These are phyloP conservation scores for Carassius gibelio DNA, from an alignment of 2,113 vertebrate genomes.

Conservation along the genomic window DNA sequence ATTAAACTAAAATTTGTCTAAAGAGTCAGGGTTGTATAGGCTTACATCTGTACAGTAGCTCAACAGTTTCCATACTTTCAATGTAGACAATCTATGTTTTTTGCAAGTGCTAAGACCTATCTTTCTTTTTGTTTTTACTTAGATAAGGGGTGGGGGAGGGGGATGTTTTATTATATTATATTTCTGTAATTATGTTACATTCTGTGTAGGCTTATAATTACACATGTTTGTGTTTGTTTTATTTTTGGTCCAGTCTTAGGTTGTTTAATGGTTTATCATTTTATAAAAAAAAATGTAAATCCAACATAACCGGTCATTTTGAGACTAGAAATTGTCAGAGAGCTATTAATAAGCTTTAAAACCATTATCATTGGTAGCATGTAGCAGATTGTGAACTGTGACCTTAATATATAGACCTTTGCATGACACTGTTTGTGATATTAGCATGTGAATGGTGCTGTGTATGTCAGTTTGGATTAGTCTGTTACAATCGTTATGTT, in stretches of 20 bases:
- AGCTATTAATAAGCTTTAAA: not conserved
- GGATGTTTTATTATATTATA: no score
- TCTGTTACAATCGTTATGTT: slow-evolving; percentile 31
- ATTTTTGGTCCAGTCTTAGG: no score
- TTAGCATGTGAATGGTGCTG: slow-evolving; percentile 3
- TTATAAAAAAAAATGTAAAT: not conserved
- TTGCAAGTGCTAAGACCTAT: no score
- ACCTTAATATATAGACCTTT: not conserved
- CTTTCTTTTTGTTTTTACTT: no score
- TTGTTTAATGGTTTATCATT: not conserved
- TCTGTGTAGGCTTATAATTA: no score
- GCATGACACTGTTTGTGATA: not conserved
- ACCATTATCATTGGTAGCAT: not conserved
- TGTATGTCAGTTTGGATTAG: slow-evolving; percentile 42
- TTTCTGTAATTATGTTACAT: no score
- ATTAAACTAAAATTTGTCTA: not conserved
- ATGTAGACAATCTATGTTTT: no score
- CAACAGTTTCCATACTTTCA: no score
- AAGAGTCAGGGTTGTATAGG: not conserved
- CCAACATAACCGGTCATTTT: not conserved
- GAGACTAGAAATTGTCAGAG: not conserved
- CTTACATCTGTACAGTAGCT: not conserved
- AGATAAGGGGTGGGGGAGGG: no score
- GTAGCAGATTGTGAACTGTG: not conserved
- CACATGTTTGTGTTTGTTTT: no score